A percentile compares a stretch with the other conserved stretches of the same genome.
Evolutionary conservation across 1,140 invertebrate species (phyloP).

Genomic region (Melitaea cinxia): DNA sequence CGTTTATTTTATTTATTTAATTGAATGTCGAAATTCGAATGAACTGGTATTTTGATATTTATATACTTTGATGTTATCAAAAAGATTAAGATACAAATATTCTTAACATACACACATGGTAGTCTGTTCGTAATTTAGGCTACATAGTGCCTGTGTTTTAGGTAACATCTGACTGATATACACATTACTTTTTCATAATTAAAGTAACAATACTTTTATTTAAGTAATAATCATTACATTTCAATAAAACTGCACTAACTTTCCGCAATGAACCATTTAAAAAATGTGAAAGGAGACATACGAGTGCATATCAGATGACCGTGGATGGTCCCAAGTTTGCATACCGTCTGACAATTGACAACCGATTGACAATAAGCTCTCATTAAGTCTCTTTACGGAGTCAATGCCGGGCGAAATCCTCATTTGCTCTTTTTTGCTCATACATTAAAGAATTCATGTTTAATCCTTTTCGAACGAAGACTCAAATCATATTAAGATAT

Average conservation of each 20-base stretch:
- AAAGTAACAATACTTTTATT: too few relatives aligned
- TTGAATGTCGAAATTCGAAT: neutral
- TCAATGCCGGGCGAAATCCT: conserved; percentile 23
- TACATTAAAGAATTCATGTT: neutral
- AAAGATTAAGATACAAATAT: neutral
- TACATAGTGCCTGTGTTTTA: too few relatives aligned
- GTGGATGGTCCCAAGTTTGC: conserved; percentile 43
- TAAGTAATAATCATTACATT: too few relatives aligned
- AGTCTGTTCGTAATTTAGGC: too few relatives aligned
- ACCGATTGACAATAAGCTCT: conserved; percentile 61
- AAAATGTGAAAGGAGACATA: conserved; percentile 1
- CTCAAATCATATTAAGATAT: too few relatives aligned
- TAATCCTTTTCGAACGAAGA: too few relatives aligned
- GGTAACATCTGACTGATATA: too few relatives aligned
- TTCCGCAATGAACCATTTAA: neutral
- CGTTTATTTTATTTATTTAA: conserved; percentile 3
- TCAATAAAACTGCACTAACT: neutral
- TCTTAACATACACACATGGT: neutral
- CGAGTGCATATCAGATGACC: conserved; percentile 13
- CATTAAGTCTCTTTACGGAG: conserved; percentile 53
- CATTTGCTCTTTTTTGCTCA: conserved; percentile 14
- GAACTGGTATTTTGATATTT: neutral
- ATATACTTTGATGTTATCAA: neutral
- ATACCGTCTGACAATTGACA: conserved; percentile 45
- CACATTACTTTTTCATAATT: too few relatives aligned